These are phyloP conservation scores for Alcedo quadribrachys DNA, from an alignment of 2,797 vertebrate genomes.

Conservation along the genomic window DNA sequence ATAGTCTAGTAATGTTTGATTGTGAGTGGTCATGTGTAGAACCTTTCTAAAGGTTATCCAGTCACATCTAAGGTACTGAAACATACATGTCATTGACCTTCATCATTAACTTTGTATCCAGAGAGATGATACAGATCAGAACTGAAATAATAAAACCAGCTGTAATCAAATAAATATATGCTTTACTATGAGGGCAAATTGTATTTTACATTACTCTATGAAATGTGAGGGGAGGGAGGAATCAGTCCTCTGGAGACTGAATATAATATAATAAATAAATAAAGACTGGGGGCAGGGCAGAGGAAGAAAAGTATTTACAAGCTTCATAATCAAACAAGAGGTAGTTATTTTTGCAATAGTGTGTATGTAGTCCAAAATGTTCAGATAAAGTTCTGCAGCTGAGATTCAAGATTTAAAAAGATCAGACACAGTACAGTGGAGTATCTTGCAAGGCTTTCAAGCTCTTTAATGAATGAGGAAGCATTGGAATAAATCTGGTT, in stretches of 20 bases:
- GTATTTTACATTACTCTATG: not conserved
- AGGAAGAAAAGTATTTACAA: not conserved
- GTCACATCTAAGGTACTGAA: not conserved
- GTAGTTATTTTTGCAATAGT: not conserved
- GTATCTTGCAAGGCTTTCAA: not conserved
- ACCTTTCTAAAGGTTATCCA: not conserved
- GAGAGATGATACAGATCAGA: not conserved
- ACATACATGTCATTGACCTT: not conserved
- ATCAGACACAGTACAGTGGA: not conserved
- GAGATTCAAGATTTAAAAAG: not conserved
- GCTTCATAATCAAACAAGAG: not conserved
- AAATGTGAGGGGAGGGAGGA: not conserved
- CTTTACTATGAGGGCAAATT: not conserved
- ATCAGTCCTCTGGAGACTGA: not conserved
- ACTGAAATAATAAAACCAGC: not conserved
- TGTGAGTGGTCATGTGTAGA: not conserved
- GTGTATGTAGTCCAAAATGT: not conserved
- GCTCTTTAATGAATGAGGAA: constrained; percentile 17
- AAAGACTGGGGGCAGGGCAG: not conserved
- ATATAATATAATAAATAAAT: not conserved
- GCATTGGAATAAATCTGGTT: not conserved
- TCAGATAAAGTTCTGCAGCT: not conserved
- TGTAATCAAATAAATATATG: not conserved
- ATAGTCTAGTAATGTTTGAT: not conserved
- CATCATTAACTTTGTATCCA: not conserved